Base-by-base conservation (phyloP, 2,888 invertebrate species). In the Troides oblongomaculatus region DNA sequence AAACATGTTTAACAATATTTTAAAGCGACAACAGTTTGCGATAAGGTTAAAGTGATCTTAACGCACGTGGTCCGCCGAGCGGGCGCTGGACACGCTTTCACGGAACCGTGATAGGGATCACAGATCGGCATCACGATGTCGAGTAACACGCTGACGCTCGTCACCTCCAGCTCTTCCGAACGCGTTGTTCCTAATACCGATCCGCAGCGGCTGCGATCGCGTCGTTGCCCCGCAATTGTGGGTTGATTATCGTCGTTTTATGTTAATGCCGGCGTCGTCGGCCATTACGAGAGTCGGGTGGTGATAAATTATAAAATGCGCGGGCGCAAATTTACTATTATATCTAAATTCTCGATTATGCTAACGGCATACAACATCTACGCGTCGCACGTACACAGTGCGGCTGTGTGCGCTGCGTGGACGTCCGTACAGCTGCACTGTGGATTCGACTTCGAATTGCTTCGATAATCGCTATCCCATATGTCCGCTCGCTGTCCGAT, bases 221-320 rank as follows among this genome's bases (percentile, higher is more conserved):
- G 80, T 81, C 80, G 77, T 79, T 79, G 79, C 77, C 3, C 80
- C 78, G 85, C 87, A 89, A 89, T 89, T 89, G 90, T 87, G 77
- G 77, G 79, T 73, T 75, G 80, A 84, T 89, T 87, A 89, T 90
- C 77, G 84, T 83, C 78, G 80, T 88, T 88, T 89, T 90, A 90
- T 90, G 90, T 80, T 82, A 90, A 90, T 90, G 73, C 73, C 74
- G 80, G 79, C 84, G 81, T 84, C 85, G 78, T 72, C 74, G 78
- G 72, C 79, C 78, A 82, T 80, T 78, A 82, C 78, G 76, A 69
- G 73, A 70, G 70, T 70, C 73, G 72, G 75, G 74, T 67, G 74
- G 72, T 74, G 74, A 78, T 84, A 80, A 80, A 80, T 78, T 78
- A 79, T 79, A 75, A 72, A 77, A 79, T 83, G 86, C 85, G 87